Conservation (phyloP, 2,888 invertebrate species). For the Pherbina coryleti region DNA sequence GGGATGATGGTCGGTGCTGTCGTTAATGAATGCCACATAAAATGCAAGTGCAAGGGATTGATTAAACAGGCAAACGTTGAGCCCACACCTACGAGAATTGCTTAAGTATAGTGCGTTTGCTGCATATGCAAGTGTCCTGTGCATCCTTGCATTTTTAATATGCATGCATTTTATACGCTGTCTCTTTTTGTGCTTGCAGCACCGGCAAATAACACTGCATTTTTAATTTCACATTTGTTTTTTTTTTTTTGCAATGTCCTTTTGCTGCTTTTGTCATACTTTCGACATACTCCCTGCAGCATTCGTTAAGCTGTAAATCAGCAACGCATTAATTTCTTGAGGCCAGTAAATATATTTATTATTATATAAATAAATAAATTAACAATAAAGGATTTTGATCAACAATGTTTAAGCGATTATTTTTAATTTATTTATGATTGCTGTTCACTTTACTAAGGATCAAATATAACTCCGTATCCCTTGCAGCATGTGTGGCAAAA, state of each 20-base stretch:
- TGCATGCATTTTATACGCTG: not conserved
- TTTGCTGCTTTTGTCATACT: not conserved
- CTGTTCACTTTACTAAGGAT: too few species aligned
- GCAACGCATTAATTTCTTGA: conserved; percentile 1
- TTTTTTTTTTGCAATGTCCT: not conserved
- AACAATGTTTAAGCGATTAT: not conserved
- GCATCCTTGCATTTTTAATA: not conserved
- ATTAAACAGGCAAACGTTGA: not conserved
- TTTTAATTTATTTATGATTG: too few species aligned
- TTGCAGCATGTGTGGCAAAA: too few species aligned
- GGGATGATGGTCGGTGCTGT: not conserved
- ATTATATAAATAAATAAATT: not conserved
- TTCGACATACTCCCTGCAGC: not conserved
- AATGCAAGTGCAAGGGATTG: not conserved
- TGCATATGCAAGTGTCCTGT: not conserved
- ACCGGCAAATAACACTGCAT: not conserved
- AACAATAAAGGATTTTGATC: not conserved
- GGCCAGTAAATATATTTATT: not conserved
- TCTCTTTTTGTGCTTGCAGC: not conserved
- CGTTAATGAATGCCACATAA: conserved; percentile 17
- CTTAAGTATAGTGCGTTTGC: not conserved
- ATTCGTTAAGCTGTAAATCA: conserved; percentile 1
- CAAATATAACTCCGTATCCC: too few species aligned
- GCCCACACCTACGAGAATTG: not conserved
- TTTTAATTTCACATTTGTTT: not conserved